phyloP scores from a whole-genome alignment of 2,797 vertebrate genomes.

The Eospalax fontanierii region DNA sequence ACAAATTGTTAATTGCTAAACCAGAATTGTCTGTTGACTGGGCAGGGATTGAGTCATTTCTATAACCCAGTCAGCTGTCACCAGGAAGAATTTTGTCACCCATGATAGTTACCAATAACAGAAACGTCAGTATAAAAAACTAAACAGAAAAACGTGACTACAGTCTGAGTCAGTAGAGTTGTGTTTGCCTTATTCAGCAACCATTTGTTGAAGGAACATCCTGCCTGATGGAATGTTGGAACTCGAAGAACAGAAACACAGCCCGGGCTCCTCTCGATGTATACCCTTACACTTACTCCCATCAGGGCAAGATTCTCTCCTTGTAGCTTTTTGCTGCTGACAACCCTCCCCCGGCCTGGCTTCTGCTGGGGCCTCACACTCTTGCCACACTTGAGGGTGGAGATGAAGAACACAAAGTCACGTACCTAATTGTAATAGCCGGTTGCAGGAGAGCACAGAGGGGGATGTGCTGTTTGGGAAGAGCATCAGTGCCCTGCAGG shows the following conservation, averaged over 20 bases:
- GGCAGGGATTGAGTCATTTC: neutral
- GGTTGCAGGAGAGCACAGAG: neutral
- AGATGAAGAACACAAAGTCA: neutral
- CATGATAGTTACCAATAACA: neutral
- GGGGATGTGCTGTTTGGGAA: neutral
- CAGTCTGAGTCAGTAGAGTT: too few relatives aligned
- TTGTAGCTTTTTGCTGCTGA: neutral
- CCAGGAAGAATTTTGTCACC: neutral
- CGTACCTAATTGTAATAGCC: too few relatives aligned
- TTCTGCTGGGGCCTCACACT: neutral
- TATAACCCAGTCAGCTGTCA: neutral
- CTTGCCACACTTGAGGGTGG: neutral
- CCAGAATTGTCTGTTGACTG: neutral
- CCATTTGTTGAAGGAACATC: neutral
- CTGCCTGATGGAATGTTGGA: neutral
- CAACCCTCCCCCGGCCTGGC: neutral
- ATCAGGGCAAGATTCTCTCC: neutral
- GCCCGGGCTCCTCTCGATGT: neutral
- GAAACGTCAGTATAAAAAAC: neutral
- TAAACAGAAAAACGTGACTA: fast-evolving
- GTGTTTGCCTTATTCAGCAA: neutral
- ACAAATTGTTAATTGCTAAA: neutral
- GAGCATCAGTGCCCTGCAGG: neutral
- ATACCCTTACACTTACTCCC: too few relatives aligned
- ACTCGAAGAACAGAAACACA: neutral